A percentile compares a stretch with the other conserved stretches of the same genome.
These are phyloP conservation scores for Drosophila baimaii DNA, from an alignment of 1,140 invertebrate species.

Conservation along the genomic window DNA sequence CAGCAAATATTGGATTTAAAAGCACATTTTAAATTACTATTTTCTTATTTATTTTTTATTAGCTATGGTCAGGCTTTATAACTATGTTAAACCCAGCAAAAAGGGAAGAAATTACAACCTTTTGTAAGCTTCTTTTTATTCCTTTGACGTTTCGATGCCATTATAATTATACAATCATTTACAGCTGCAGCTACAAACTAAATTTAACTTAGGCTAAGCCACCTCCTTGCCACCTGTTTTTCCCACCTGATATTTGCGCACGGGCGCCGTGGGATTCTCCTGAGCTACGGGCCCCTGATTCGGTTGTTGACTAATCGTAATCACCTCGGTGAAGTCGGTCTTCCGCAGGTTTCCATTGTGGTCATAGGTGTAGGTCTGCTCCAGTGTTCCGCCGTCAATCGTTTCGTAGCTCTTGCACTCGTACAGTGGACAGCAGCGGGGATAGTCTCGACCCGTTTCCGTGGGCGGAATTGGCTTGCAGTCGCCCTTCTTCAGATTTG, in stretches of 20 bases:
- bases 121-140: slow-evolving; percentile 1
- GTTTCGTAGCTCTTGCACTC: slow-evolving; percentile 61
- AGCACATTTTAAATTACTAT: not conserved
- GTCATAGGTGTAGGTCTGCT: slow-evolving; percentile 65
- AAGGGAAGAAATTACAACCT: not conserved
- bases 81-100: too few relatives aligned
- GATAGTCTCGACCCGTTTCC: slow-evolving; percentile 59
- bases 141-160: not conserved
- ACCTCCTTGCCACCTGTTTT: not conserved
- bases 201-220: too few relatives aligned
- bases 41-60: too few relatives aligned
- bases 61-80: too few relatives aligned
- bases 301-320: slow-evolving; percentile 31
- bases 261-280: slow-evolving; percentile 10
- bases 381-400: slow-evolving; percentile 39
- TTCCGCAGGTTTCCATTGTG: slow-evolving; percentile 60
- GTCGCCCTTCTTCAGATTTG: slow-evolving; percentile 43
- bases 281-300: not conserved
- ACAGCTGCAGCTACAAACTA: slow-evolving; percentile 21
- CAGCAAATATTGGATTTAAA: not conserved
- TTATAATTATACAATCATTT: slow-evolving; percentile 6
- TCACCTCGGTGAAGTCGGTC: slow-evolving; percentile 56
- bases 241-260: slow-evolving; percentile 58
- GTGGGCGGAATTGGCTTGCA: slow-evolving; percentile 48
- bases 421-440: slow-evolving; percentile 73